phyloP scores from a whole-genome alignment of 2,797 vertebrate genomes.

The Meriones psammophilus region DNA sequence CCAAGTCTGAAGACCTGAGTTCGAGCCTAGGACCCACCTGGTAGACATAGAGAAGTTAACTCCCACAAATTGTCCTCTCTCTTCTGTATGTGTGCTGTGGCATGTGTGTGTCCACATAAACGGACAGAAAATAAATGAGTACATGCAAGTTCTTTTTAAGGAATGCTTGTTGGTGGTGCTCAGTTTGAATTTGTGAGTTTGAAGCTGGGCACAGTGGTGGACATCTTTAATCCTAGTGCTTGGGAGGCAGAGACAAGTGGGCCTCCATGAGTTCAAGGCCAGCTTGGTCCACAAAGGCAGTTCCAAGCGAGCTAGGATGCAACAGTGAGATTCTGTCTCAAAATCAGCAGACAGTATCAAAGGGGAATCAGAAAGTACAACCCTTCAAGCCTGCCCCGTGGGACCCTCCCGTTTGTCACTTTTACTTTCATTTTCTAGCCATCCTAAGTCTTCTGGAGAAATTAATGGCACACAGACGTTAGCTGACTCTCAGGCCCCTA shows the following conservation, averaged over 20 bases:
- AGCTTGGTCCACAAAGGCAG: not conserved
- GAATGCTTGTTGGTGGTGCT: not conserved
- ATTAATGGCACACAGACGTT: constrained; percentile 37
- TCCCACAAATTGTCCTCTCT: not conserved
- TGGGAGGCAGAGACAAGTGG: not conserved
- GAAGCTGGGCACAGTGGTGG: not conserved
- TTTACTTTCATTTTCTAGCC: constrained; percentile 77
- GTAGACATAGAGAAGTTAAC: not conserved
- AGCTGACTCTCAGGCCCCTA: constrained; percentile 3
- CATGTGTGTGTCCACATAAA: not conserved
- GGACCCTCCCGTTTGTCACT: constrained; percentile 38
- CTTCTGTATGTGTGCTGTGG: too few relatives aligned
- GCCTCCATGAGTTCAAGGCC: not conserved
- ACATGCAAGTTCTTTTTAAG: not conserved
- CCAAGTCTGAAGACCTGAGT: not conserved
- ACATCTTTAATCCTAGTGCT: not conserved
- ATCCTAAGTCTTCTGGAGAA: constrained; percentile 46
- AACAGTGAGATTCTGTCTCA: not conserved
- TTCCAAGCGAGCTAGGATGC: not conserved
- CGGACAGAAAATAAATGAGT: not conserved
- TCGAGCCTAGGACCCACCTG: not conserved
- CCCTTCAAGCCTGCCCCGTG: not conserved
- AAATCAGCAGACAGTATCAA: not conserved
- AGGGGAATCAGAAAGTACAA: not conserved
- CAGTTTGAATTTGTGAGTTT: constrained; percentile 3